phyloP scores from a whole-genome alignment of 35 echinoderm and acorn worm species.

The Ophiothrix spiculata region DNA sequence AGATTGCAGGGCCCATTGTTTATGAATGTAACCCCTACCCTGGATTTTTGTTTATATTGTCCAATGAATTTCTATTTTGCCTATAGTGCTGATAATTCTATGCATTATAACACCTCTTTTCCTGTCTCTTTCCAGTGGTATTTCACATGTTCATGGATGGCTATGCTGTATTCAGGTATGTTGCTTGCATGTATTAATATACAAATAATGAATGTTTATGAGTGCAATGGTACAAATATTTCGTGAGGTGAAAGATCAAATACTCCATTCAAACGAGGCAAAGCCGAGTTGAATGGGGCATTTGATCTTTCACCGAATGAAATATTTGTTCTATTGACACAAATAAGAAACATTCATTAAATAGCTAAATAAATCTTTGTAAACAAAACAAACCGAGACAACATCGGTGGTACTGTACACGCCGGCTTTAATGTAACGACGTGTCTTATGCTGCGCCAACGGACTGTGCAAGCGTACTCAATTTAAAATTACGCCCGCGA shows the following conservation, averaged over 20 bases:
- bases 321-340: neutral
- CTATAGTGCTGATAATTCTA: no score
- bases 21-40: no score
- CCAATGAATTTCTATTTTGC: no score
- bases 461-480: no score
- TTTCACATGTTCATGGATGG: neutral
- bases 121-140: neutral
- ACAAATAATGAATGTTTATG: neutral
- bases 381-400: no score
- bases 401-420: no score
- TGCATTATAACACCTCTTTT: neutral
- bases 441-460: no score
- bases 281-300: neutral
- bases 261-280: neutral
- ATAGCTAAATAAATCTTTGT: no score
- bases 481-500: no score
- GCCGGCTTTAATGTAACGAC: no score
- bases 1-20: no score
- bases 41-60: no score
- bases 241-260: neutral
- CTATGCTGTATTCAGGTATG: neutral
- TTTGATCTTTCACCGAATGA: neutral
- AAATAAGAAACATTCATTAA: neutral
- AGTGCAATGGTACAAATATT: neutral
- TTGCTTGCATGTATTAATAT: neutral